phyloP scores from a whole-genome alignment of 2,797 vertebrate species.

The Sphenopsis melanotis region DNA sequence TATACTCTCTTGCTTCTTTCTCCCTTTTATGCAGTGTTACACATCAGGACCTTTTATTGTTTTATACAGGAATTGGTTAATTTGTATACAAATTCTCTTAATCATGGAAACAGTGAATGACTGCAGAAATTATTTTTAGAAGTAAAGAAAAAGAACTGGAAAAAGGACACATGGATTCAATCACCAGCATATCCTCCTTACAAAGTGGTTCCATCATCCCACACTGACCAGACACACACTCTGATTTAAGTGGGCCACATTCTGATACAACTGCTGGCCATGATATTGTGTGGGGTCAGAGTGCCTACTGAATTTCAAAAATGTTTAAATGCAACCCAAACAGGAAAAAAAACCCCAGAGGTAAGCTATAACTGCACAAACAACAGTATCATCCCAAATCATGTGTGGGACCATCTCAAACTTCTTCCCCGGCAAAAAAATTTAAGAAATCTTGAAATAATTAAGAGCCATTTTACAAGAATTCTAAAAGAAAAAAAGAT shows the following conservation, averaged over 20 bases:
- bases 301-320: background rate
- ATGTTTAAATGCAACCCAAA: background rate
- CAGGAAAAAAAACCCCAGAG: background rate
- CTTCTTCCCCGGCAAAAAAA: background rate
- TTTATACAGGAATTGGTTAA: background rate
- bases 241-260: background rate
- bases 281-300: background rate
- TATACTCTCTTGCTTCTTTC: background rate
- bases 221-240: background rate
- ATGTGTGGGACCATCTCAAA: background rate
- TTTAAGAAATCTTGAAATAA: background rate
- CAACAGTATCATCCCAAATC: background rate
- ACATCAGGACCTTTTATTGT: background rate
- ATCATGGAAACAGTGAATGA: background rate
- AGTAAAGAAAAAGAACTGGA: background rate
- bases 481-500: background rate
- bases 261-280: background rate
- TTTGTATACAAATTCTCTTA: background rate
- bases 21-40: background rate
- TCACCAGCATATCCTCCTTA: background rate
- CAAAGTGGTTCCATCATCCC: background rate
- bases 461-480: background rate
- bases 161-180: background rate
- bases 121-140: background rate
- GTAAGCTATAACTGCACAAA: background rate